Percentiles rank a stretch among this genome's conserved stretches.
These are phyloP conservation scores for Gymnoscopelus microlampas DNA, from an alignment of 2,797 vertebrate species.

Conservation along the genomic window DNA sequence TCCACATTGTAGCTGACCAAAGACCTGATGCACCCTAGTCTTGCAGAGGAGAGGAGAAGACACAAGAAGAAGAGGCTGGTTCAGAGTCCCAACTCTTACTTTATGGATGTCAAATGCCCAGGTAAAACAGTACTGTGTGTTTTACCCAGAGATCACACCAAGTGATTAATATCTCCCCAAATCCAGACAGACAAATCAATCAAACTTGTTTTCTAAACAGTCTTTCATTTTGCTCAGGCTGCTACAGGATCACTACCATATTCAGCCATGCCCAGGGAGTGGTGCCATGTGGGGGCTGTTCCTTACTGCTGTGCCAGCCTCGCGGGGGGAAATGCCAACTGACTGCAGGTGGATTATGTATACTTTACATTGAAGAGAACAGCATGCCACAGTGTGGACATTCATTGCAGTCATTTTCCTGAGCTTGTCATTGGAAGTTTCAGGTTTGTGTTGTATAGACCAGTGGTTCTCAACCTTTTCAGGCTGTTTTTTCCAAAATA, in stretches of 20 bases:
- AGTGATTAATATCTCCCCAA: not conserved
- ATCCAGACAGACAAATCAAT: not conserved
- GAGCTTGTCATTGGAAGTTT: not conserved
- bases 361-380: not conserved
- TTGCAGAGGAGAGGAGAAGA: constrained; percentile 53
- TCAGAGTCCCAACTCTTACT: constrained; percentile 80
- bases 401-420: too few species aligned
- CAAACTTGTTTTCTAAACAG: not conserved
- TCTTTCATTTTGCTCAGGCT: constrained; percentile 57
- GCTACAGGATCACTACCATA: constrained; percentile 79
- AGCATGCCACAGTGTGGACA: not conserved
- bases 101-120: constrained; percentile 81
- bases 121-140: constrained; percentile 47
- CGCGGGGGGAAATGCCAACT: constrained; percentile 78
- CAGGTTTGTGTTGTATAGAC: not conserved
- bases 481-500: too few species aligned
- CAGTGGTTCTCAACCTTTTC: too few species aligned
- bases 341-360: constrained; percentile 63
- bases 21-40: constrained; percentile 71
- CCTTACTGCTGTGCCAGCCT: constrained; percentile 73
- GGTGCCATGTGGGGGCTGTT: constrained; percentile 73
- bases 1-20: constrained; percentile 43
- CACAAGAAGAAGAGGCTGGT: constrained; percentile 83
- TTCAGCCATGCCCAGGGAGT: constrained; percentile 80
- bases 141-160: not conserved